Percentiles rank a stretch among this genome's conserved stretches.
phyloP scores from a whole-genome alignment of 2,888 invertebrate genomes.

The Pristionchus maxplancki region DNA sequence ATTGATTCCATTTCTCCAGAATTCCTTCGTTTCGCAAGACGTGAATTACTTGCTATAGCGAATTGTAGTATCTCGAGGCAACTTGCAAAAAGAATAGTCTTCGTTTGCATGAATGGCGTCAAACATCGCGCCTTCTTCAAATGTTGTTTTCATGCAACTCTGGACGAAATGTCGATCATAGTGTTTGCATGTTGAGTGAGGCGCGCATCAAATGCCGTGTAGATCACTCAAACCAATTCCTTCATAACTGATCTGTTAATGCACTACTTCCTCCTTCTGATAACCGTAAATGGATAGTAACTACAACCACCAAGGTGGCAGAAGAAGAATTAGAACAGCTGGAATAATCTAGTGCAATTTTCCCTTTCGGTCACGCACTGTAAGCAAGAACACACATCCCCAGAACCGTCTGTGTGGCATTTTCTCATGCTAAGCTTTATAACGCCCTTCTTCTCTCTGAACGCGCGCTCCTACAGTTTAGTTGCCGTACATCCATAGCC shows the following conservation, averaged over 20 bases:
- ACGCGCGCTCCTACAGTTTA: neutral
- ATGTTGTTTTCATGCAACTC: neutral
- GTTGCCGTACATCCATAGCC: neutral
- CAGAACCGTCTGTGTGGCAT: too few relatives aligned
- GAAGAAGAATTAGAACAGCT: neutral
- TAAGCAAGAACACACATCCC: neutral
- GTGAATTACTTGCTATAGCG: neutral
- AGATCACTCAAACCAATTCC: neutral
- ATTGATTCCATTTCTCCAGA: too few relatives aligned
- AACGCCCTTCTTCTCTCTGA: neutral
- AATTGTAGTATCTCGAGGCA: neutral
- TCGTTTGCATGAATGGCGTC: neutral
- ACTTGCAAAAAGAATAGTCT: neutral
- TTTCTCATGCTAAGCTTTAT: too few relatives aligned
- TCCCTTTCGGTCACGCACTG: neutral
- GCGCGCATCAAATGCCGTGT: neutral
- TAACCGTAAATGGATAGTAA: too few relatives aligned
- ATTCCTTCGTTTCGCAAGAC: neutral
- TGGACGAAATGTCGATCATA: neutral
- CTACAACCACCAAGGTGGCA: too few relatives aligned
- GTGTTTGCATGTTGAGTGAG: neutral
- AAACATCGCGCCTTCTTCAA: neutral
- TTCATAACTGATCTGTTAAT: too few relatives aligned
- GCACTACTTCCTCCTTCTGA: too few relatives aligned
- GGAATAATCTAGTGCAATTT: neutral